phyloP scores from a whole-genome alignment of 2,113 vertebrate species.

The Progne subis region DNA sequence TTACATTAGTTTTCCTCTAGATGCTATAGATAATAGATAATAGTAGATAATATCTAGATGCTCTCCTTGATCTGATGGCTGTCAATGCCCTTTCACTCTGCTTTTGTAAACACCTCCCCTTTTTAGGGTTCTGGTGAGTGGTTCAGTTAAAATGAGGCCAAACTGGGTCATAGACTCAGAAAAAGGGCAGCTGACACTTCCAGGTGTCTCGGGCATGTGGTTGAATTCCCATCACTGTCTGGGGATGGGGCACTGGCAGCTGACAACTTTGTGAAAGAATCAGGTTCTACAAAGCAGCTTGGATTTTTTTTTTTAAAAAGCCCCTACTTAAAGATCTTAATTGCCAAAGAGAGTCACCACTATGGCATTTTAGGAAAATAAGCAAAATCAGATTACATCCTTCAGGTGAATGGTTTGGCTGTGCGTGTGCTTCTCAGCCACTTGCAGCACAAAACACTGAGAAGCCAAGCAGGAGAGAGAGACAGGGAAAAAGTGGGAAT shows the following conservation, averaged over 20 bases:
- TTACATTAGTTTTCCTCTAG: neutral
- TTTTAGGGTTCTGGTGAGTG: neutral
- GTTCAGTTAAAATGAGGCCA: neutral
- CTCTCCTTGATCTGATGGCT: neutral
- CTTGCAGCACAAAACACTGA: neutral
- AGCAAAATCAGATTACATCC: neutral
- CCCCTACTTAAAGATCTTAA: neutral
- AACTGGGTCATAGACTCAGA: neutral
- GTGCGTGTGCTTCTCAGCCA: neutral
- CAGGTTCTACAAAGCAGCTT: neutral
- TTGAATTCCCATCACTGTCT: neutral
- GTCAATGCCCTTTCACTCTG: neutral
- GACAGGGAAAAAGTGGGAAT: neutral
- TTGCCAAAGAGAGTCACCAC: neutral
- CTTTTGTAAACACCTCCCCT: neutral
- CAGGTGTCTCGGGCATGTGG: accelerated
- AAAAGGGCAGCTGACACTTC: neutral
- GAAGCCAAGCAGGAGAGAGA: neutral
- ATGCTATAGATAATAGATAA: neutral
- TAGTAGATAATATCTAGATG: neutral
- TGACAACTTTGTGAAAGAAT: neutral
- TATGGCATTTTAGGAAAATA: neutral
- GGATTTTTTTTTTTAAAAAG: neutral
- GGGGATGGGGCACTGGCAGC: neutral
- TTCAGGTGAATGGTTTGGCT: neutral